Base-by-base conservation (phyloP, 2,888 invertebrate genomes). In the Heliconius charithonia region DNA sequence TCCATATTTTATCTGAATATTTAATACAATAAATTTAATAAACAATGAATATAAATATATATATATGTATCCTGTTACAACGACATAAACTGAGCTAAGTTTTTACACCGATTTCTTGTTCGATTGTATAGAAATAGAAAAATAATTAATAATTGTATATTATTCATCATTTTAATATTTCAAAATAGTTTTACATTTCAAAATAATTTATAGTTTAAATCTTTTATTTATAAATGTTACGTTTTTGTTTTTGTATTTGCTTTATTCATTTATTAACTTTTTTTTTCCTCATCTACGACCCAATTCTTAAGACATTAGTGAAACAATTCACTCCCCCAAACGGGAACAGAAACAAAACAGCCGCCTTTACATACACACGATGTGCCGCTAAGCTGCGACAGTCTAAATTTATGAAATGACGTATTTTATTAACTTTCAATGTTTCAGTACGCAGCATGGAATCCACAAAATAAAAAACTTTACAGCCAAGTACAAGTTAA, bases 401-500 rank as follows among this genome's bases (percentile, higher is more conserved):
- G 56, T 56, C 22, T 56, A 22, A 73, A 62, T 1, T 27, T 16
- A 25, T 62, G 62, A 25, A 62, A 41, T 70, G 13, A 29, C 22
- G 37, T 9, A 29, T 65, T 27, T 45, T 66, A 69, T 29, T 25
- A 45, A 27, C 22, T 56, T 59, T 62, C 6, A 67, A 81, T 82
- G 83, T 93, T 93, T 75, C 91, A 98, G 98, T 98, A 97, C 89
- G 97, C 97, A 69, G 97, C 97, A 22, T 98, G 98, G 97, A 97
- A 97, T 85, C 96, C 97, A 3, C 97, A 97, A 88, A 97, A 97
- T 87, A 97, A 97, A 86, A 97, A 97, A 88, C 94, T 97, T 84
- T 98, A 98, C 89, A 96, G 97, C 77, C 97, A 97, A 92, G 97
- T 97, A 76, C 97, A 97, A 66, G 97, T 98, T 9, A 97, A 96